Evolutionary conservation across 2,113 vertebrate genomes (phyloP).

Genomic region (cat (Felis catus)): F.catus_Fca126_mat1.0 CM031412.1:51857501-51858000

Average conservation of each 20-base stretch:
- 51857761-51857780: background rate
- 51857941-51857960: conserved; percentile 91
- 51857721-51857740: background rate
- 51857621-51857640: background rate
- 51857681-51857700: background rate
- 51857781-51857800: background rate
- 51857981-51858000: conserved; percentile 83
- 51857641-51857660: background rate
- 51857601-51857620: background rate
- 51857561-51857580: background rate
- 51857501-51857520: background rate
- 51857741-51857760: background rate
- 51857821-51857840: background rate
- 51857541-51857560: background rate
- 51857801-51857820: conserved; percentile 44
- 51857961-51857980: conserved; percentile 89
- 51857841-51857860: background rate
- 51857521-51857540: background rate
- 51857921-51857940: conserved; percentile 75
- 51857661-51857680: background rate
- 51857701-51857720: background rate
- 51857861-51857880: conserved; percentile 6
- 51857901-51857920: background rate
- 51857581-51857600: background rate
- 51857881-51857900: conserved; percentile 31